phyloP scores from a whole-genome alignment of 2,888 invertebrate genomes.

The Drosophila anomalata region DNA sequence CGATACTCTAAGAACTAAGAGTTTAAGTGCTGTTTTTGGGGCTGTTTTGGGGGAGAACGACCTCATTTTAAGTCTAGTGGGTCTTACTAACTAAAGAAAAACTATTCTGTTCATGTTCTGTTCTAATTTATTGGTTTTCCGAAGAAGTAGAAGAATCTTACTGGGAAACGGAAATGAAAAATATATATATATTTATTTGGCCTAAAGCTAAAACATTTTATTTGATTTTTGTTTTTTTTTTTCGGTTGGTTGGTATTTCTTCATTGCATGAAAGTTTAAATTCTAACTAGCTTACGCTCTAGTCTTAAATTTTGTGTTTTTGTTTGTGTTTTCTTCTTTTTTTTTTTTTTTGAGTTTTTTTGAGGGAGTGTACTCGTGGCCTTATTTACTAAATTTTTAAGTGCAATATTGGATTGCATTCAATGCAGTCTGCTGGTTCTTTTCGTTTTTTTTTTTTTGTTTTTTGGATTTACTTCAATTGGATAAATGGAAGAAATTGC shows the following conservation, averaged over 20 bases:
- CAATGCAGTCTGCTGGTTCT: constrained; percentile 46
- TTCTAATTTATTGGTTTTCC: not conserved
- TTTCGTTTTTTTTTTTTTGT: not conserved
- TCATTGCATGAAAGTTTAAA: constrained; percentile 37
- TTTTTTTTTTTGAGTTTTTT: not conserved
- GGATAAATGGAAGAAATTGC: constrained; percentile 52
- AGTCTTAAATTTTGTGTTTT: constrained; percentile 20
- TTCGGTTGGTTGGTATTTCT: constrained; percentile 23
- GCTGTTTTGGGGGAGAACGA: not conserved
- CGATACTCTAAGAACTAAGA: constrained; percentile 1
- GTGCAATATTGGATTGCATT: constrained; percentile 44
- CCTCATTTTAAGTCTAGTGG: constrained; percentile 10
- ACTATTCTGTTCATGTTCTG: constrained; percentile 4
- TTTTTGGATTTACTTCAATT: constrained; percentile 26
- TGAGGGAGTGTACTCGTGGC: constrained; percentile 40
- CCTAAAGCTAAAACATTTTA: constrained; percentile 12
- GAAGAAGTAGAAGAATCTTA: no score
- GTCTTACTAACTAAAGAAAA: constrained; percentile 18
- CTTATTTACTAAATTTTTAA: constrained; percentile 28
- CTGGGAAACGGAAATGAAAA: constrained; percentile 22
- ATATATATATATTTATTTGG: constrained; percentile 3
- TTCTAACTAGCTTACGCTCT: constrained; percentile 37
- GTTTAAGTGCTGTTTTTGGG: constrained; percentile 7
- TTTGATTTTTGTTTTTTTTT: not conserved
- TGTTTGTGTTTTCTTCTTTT: not conserved